A percentile compares a stretch with the other conserved stretches of the same genome.
Evolutionary conservation across 2,797 vertebrate species (phyloP).

Genomic region (Macroramphosus scolopax): DNA sequence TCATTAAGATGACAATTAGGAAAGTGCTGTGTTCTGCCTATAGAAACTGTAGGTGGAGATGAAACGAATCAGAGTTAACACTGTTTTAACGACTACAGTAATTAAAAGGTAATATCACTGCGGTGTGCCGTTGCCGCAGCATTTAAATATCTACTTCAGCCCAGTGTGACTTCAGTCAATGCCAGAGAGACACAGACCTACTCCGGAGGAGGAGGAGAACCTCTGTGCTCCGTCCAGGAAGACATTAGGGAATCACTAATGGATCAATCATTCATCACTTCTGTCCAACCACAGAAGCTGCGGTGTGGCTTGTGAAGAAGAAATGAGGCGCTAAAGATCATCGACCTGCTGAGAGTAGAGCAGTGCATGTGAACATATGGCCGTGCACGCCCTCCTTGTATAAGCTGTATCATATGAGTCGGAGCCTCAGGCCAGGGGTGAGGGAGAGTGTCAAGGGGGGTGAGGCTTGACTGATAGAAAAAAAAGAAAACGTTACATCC

Average conservation of each 20-base stretch:
- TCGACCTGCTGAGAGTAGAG: constrained; percentile 14
- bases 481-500: constrained; percentile 52
- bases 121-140: constrained; percentile 1
- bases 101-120: constrained; percentile 28
- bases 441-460: constrained; percentile 26
- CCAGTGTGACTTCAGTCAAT: constrained; percentile 25
- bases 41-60: constrained; percentile 1
- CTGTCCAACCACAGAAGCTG: constrained; percentile 3
- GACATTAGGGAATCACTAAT: constrained; percentile 15
- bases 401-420: constrained; percentile 67
- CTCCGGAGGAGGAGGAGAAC: constrained; percentile 2
- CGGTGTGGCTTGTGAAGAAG: constrained; percentile 20
- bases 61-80: constrained; percentile 3
- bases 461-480: constrained; percentile 16
- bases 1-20: constrained; percentile 21
- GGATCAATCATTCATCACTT: constrained; percentile 19
- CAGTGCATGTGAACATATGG: constrained; percentile 9
- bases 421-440: constrained; percentile 36
- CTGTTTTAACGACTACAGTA: constrained; percentile 14
- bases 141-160: constrained; percentile 23
- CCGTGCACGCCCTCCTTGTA: constrained; percentile 18
- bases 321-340: constrained; percentile 16
- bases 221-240: constrained; percentile 2
- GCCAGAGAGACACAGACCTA: constrained; percentile 15
- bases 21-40: neutral